Conservation (phyloP, 1,140 invertebrate genomes). For the Sinonovacula constricta region DNA sequence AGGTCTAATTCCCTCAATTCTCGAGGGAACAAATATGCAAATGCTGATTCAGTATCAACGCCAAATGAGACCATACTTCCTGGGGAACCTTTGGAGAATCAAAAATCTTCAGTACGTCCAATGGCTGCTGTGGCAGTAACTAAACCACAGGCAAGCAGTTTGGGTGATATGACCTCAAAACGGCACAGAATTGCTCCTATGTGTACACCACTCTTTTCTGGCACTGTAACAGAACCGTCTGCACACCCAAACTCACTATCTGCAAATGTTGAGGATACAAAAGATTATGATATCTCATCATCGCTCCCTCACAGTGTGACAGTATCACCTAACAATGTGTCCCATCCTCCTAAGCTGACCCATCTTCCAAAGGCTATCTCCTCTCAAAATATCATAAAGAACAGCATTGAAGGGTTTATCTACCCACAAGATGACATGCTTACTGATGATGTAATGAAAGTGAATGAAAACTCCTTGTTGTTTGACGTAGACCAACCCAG, state of each 20-base stretch:
- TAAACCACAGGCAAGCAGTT: too few relatives aligned
- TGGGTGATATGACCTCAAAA: background rate
- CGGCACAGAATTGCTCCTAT: background rate
- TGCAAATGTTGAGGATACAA: too few relatives aligned
- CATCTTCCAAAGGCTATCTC: conserved; percentile 3
- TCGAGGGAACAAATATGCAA: conserved; percentile 21
- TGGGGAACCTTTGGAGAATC: too few relatives aligned
- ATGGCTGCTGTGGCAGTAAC: too few relatives aligned
- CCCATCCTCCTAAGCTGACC: background rate
- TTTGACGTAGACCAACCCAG: too few relatives aligned
- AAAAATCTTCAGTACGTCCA: too few relatives aligned
- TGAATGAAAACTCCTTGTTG: too few relatives aligned
- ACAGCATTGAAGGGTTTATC: conserved; percentile 57
- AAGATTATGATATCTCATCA: too few relatives aligned
- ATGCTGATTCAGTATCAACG: too few relatives aligned
- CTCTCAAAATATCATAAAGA: conserved; percentile 28
- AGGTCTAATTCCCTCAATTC: conserved; percentile 44
- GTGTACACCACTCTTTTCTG: background rate
- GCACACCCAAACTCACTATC: too few relatives aligned
- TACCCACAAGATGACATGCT: conserved; percentile 56
- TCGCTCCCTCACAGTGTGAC: too few relatives aligned
- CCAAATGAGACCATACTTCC: too few relatives aligned
- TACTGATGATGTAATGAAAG: conserved; percentile 45
- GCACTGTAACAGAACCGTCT: background rate
- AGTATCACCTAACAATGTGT: background rate